phyloP scores from a whole-genome alignment of 2,888 invertebrate species.

The Drosophila flavopinicola region DNA sequence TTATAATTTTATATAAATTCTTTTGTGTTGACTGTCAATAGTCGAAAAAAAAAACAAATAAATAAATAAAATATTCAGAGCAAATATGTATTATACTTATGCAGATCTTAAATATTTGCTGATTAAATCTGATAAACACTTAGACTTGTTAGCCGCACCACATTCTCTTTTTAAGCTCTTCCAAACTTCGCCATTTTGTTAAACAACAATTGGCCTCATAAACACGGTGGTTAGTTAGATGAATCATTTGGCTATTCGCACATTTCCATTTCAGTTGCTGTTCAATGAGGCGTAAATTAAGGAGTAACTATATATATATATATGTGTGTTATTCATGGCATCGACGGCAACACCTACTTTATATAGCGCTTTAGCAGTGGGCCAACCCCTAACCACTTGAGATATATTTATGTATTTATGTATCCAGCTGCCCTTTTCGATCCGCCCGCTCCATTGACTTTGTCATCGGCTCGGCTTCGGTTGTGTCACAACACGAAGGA shows the following conservation, averaged over 20 bases:
- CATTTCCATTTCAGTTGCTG: slow-evolving; percentile 38
- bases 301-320: slow-evolving; percentile 54
- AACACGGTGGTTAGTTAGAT: slow-evolving; percentile 51
- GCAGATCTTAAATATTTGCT: no score
- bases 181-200: background rate
- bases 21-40: no score
- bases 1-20: no score
- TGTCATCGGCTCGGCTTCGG: slow-evolving; percentile 40
- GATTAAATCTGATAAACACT: no score
- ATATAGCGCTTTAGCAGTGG: slow-evolving; percentile 1
- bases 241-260: slow-evolving; percentile 33
- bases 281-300: slow-evolving; percentile 62
- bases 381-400: slow-evolving; percentile 47
- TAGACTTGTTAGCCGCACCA: no score
- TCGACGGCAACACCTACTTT: slow-evolving; percentile 48
- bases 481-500: slow-evolving; percentile 70
- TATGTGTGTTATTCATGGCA: background rate
- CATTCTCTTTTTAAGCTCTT: no score
- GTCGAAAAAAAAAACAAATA: no score
- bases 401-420: slow-evolving; percentile 6
- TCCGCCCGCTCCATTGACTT: slow-evolving; percentile 64
- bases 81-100: no score
- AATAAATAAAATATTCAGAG: no score
- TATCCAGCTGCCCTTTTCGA: slow-evolving; percentile 53
- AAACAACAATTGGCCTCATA: slow-evolving; percentile 35